Conservation (phyloP, 2,888 invertebrate species). For the Gisinianus flammeolus region DNA sequence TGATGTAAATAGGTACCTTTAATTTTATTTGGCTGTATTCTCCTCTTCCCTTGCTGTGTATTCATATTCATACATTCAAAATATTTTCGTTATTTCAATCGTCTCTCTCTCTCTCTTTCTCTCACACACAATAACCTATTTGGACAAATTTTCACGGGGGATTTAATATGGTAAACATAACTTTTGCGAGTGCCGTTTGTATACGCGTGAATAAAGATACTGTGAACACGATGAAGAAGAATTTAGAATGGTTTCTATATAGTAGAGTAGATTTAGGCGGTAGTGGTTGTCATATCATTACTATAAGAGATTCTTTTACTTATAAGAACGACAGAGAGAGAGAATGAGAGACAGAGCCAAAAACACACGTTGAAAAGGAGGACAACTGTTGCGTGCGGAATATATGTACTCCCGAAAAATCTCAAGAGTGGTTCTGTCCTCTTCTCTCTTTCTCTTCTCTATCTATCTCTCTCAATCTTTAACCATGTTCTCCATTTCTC, state of each 20-base stretch:
- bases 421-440: slow-evolving; percentile 16
- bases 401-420: slow-evolving; percentile 19
- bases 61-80: too few species aligned
- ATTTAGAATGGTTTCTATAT: not conserved
- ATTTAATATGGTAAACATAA: slow-evolving; percentile 7
- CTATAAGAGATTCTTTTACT: not conserved
- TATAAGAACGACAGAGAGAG: not conserved
- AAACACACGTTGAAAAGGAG: slow-evolving; percentile 42
- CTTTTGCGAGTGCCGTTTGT: not conserved
- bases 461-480: not conserved
- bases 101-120: too few species aligned
- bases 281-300: not conserved
- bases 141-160: slow-evolving; percentile 29
- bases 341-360: slow-evolving; percentile 25
- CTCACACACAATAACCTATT: slow-evolving; percentile 5
- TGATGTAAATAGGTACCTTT: too few species aligned
- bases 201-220: not conserved
- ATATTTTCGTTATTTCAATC: too few species aligned
- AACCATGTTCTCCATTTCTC: not conserved
- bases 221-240: not conserved
- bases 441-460: not conserved
- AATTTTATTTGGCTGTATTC: too few species aligned
- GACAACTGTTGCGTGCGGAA: slow-evolving; percentile 45
- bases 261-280: not conserved
- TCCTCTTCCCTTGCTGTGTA: too few species aligned